Base-by-base conservation (phyloP, 2,888 invertebrate genomes). In the Parnassius orleans region DNA sequence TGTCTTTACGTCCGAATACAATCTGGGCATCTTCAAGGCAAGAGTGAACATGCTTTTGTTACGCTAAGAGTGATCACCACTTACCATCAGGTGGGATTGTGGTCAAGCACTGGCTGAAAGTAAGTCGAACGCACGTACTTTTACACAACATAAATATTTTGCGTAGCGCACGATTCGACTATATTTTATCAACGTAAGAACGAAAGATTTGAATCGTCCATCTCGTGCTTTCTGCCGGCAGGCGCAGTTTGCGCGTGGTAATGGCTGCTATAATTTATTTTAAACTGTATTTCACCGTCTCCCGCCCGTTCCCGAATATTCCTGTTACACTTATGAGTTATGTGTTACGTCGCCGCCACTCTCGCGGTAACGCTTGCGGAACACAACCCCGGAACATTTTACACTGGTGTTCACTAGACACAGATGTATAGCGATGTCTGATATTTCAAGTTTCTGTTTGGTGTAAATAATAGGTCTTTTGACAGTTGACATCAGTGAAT, bases 191-290 rank as follows among this genome's bases (percentile, higher is more conserved):
- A n/a, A 54, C 46, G 7, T 33, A 33, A 33, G 33, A 33, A 33
- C 33, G 43, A 43, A 43, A 2, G 43, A 43, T 43, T 11, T 10
- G 48, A 42, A 24, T 51, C 43, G 14, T 15, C 43, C 43, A 53
- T 53, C 53, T 53, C 43, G 42, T 10, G 15, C 7, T 15, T 10
- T 53, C 42, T 50, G 51, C 52, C 57, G 51, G 51, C 57, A 12
- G 51, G 44, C 51, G 57, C 57, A 44, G 57, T 51, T 24, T 15
- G 33, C 41, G 54, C 48, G 42, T 14, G 24, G 54, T 54, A 44
- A 60, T 33, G 60, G 56, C 46, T 14, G 46, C 44, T 41, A 50
- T 56, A 44, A 56, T 46, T 61, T 51, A 61, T 61, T 50, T 50
- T 47, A 14, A 43, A 41, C 51, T 46, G 44, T 51, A 50, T 55